A percentile compares a stretch with the other conserved stretches of the same genome.
Evolutionary conservation across 2,888 invertebrate genomes (phyloP).

Genomic region (Pseudeuparius sepicola): DNA sequence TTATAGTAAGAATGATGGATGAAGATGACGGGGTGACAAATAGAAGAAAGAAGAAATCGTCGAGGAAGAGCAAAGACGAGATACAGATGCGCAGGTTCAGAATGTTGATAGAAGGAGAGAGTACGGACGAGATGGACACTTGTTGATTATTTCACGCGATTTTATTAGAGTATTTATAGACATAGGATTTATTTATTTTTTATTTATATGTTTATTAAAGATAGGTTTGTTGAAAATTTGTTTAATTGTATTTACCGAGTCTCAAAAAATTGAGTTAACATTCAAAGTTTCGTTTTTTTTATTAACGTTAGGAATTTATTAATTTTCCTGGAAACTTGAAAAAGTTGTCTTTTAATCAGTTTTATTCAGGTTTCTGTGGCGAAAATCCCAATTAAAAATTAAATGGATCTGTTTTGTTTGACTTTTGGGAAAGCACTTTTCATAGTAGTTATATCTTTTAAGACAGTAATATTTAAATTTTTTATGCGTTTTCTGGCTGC

Average conservation of each 20-base stretch:
- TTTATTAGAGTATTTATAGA: background rate
- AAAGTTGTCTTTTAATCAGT: too few species aligned
- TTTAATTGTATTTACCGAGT: conserved; percentile 1
- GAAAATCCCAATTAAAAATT: too few species aligned
- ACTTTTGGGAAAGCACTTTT: too few species aligned
- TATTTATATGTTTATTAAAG: background rate
- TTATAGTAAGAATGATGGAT: conserved; percentile 92
- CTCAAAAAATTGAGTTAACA: conserved; percentile 1
- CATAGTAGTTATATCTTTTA: too few species aligned
- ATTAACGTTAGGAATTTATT: background rate
- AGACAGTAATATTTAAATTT: too few species aligned
- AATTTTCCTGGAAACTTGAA: too few species aligned
- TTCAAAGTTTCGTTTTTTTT: too few species aligned
- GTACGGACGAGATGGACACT: conserved; percentile 37
- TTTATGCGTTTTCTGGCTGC: too few species aligned
- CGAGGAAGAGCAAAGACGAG: conserved; percentile 36
- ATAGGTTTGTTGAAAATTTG: background rate
- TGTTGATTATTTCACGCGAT: conserved; percentile 13
- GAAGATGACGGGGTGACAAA: conserved; percentile 81
- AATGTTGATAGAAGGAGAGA: conserved; percentile 35
- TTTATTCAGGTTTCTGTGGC: too few species aligned
- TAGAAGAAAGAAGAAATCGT: conserved; percentile 45
- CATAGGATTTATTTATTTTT: background rate
- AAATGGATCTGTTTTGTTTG: too few species aligned
- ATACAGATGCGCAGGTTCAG: conserved; percentile 30